Percentiles rank a stretch among this genome's conserved stretches.
phyloP scores from a whole-genome alignment of 2,888 invertebrate genomes.

The Drosophila neotestacea region DNA sequence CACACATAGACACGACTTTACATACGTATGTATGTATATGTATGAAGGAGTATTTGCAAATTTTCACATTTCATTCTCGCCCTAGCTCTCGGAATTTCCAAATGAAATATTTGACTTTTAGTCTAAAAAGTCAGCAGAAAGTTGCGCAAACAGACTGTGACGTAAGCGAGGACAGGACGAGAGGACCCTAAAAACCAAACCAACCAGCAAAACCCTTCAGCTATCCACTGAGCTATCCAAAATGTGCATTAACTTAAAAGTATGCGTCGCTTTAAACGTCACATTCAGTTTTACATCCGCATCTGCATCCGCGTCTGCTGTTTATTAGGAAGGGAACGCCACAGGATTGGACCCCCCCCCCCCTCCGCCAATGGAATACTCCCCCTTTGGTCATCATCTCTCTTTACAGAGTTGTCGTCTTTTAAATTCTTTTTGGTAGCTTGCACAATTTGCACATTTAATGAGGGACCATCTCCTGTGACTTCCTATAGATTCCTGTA shows the following conservation, averaged over 20 bases:
- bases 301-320: conserved; percentile 18
- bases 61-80: conserved; percentile 80
- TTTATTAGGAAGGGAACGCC: conserved; percentile 19
- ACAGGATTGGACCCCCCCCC: conserved; percentile 18
- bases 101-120: conserved; percentile 80
- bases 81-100: conserved; percentile 75
- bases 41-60: conserved; percentile 52
- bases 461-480: conserved; percentile 37
- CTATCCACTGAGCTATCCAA: conserved; percentile 12
- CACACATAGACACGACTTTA: neutral
- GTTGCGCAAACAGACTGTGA: conserved; percentile 71
- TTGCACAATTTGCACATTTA: conserved; percentile 66
- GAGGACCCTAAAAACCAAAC: neutral
- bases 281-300: conserved; percentile 23
- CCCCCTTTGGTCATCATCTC: neutral
- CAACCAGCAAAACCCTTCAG: conserved; percentile 5
- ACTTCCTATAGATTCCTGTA: conserved; percentile 4
- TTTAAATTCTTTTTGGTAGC: conserved; percentile 58
- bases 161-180: conserved; percentile 32
- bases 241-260: conserved; percentile 53
- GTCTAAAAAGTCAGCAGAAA: conserved; percentile 77
- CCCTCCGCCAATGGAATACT: conserved; percentile 1
- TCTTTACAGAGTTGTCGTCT: conserved; percentile 22
- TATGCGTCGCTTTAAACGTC: conserved; percentile 42
- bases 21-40: conserved; percentile 12